Percentiles rank a stretch among this genome's conserved stretches.
phyloP scores from a whole-genome alignment of 2,888 invertebrate genomes.

The Doris montereyensis region DNA sequence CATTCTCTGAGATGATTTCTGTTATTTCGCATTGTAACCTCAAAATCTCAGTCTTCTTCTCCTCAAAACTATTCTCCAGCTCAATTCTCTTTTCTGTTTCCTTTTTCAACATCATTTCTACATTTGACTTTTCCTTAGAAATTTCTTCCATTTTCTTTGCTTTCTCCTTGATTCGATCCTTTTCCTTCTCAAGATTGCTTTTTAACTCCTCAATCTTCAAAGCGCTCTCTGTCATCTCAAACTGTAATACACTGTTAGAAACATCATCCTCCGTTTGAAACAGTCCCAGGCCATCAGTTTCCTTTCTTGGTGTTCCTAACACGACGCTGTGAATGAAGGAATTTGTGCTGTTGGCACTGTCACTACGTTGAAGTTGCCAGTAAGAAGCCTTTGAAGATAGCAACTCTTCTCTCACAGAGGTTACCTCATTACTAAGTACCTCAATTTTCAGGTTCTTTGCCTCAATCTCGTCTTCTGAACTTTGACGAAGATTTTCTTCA shows the following conservation, averaged over 20 bases:
- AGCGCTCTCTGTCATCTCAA: constrained; percentile 36
- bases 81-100: constrained; percentile 32
- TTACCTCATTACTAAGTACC: constrained; percentile 19
- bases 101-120: background rate
- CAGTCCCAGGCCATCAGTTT: background rate
- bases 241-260: constrained; percentile 32
- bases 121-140: background rate
- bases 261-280: constrained; percentile 27
- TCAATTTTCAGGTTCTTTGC: background rate
- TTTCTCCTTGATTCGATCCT: constrained; percentile 12
- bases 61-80: no score
- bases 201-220: background rate
- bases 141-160: constrained; percentile 33
- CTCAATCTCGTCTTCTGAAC: background rate
- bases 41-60: no score
- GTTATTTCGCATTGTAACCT: no score
- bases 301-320: constrained; percentile 9
- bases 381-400: constrained; percentile 23
- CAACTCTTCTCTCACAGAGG: constrained; percentile 20
- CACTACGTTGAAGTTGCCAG: background rate
- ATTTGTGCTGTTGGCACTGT: constrained; percentile 6
- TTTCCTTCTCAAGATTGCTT: background rate
- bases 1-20: no score
- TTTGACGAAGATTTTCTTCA: background rate
- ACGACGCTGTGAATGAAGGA: constrained; percentile 32